phyloP scores from a whole-genome alignment of 2,888 invertebrate species.

The Harpagoxenus sublaevis region DNA sequence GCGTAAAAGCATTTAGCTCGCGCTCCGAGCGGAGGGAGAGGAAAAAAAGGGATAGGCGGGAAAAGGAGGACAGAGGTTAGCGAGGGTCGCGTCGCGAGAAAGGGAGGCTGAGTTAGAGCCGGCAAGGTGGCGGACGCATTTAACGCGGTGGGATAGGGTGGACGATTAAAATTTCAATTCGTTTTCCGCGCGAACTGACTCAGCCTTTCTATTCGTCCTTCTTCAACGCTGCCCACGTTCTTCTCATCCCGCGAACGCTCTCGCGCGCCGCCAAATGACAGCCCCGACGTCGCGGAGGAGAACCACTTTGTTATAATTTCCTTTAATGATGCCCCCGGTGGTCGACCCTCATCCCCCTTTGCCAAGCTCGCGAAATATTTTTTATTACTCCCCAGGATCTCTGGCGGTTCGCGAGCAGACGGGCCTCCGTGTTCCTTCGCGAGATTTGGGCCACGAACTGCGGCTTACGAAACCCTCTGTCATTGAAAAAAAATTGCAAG shows the following conservation, averaged over 20 bases:
- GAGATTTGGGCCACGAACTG: constrained; percentile 62
- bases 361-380: constrained; percentile 72
- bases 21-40: constrained; percentile 14
- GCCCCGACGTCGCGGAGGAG: constrained; percentile 69
- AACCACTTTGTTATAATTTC: constrained; percentile 81
- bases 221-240: constrained; percentile 63
- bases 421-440: constrained; percentile 62
- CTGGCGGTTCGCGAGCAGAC: constrained; percentile 63
- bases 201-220: constrained; percentile 74
- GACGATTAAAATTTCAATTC: constrained; percentile 83
- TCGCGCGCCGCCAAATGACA: constrained; percentile 65
- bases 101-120: constrained; percentile 64
- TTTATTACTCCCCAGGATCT: constrained; percentile 73
- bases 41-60: constrained; percentile 24
- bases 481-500: constrained; percentile 27
- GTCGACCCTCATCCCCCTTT: constrained; percentile 58
- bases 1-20: constrained; percentile 74
- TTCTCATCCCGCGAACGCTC: constrained; percentile 63
- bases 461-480: background rate
- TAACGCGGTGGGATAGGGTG: constrained; percentile 66
- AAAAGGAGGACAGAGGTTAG: constrained; percentile 49
- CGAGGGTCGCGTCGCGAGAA: constrained; percentile 56
- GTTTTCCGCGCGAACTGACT: constrained; percentile 80
- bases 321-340: constrained; percentile 76
- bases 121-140: constrained; percentile 68